phyloP scores from a whole-genome alignment of 2,797 vertebrate species.

The Hoplostethus mediterraneus region DNA sequence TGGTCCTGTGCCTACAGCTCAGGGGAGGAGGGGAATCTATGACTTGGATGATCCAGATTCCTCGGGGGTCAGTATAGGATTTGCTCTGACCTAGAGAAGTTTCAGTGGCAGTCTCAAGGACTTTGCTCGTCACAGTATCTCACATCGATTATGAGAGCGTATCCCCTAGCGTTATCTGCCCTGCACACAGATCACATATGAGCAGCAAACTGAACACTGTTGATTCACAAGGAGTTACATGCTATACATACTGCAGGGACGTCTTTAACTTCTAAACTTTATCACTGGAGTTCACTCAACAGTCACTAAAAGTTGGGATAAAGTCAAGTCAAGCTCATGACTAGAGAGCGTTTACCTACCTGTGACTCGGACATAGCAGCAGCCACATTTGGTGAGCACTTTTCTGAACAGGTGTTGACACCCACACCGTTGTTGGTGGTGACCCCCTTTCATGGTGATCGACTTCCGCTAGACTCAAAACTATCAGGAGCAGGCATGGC shows the following conservation, averaged over 20 bases:
- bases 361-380: conserved; percentile 87
- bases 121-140: not conserved
- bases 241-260: not conserved
- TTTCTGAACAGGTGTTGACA: conserved; percentile 91
- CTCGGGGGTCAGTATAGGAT: not conserved
- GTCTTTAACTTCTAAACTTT: not conserved
- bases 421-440: conserved; percentile 85
- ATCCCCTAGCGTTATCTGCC: not conserved
- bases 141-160: not conserved
- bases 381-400: conserved; percentile 90
- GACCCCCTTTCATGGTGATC: conserved; percentile 88
- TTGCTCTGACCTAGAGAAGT: not conserved
- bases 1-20: too few relatives aligned
- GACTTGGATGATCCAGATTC: not conserved
- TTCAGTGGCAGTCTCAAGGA: too few relatives aligned
- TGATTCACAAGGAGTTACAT: not conserved
- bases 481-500: conserved; percentile 64
- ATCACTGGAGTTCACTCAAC: not conserved
- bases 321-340: not conserved
- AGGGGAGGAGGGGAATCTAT: not conserved
- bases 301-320: not conserved
- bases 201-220: not conserved
- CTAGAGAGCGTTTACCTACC: conserved; percentile 79
- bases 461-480: conserved; percentile 63
- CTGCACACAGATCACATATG: not conserved